Evolutionary conservation across 2,888 invertebrate genomes (phyloP), one percentile per base, ranked within the genome.

Genomic region (Diplazon laetatorius): DNA sequence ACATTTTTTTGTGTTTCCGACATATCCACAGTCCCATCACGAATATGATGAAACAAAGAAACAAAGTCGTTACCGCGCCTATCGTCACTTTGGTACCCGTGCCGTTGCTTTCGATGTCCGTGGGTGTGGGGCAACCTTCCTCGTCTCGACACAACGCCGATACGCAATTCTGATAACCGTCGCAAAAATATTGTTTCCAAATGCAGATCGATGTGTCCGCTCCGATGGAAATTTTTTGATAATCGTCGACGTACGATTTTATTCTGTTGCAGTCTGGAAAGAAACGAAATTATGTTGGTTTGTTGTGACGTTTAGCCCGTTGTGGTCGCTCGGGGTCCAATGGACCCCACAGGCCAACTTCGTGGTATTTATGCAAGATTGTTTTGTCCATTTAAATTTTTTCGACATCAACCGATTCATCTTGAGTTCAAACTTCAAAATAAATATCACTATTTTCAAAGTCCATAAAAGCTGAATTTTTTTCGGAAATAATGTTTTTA

Each of bases 21-120:
- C 92, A 93, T 35, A 91, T 89, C 91, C 92, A 93, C 30, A 93
- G 80, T 69, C 92, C 91, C 77, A 92, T 87, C 12, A 92, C 85
- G 82, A 93, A 93, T 76, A 92, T 85, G n/a, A 91, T 85, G 82
- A 93, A 92, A 35, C 91, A 88, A 9, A 93, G 82, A 42, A 92
- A 85, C 65, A 92, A 89, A 10, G 91, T 89, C 2, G 92, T 91
- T 14, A 92, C 91, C 0, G 92, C 92, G 22, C 92, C 92, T 9
- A 93, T 89, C 9, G 92, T 90, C 16, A 93, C 91, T 85, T 91
- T 92, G 8, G 90, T 90, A 14, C 90, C 89, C 0, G 85, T 87
- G 14, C 86, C 85, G 77, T 79, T 85, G 76, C 86, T 85, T 2
- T 85, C 76, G 18, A 83, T 76, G 46, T 82, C 82, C 42, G 63